Evolutionary conservation across 2,113 vertebrate genomes (phyloP).

Genomic region (Sander lucioperca): DNA sequence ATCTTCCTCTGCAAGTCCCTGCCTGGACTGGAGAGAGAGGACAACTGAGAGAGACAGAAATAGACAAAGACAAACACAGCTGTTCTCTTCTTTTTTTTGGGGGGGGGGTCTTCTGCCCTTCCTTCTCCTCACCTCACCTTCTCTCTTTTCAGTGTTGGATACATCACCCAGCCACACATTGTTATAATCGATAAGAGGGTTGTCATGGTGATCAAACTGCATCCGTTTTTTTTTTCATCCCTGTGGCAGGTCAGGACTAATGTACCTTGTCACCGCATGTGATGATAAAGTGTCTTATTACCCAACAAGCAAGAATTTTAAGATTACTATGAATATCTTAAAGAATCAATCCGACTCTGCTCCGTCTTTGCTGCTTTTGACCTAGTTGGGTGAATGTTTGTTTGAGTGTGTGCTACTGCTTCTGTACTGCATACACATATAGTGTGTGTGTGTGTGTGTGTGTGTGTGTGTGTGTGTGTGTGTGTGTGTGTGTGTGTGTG

Average conservation of each 20-base stretch:
- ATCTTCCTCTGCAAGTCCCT: conserved; percentile 48
- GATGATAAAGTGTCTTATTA: conserved; percentile 78
- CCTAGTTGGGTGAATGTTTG: conserved; percentile 52
- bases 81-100: background rate
- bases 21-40: conserved; percentile 19
- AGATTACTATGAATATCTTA: conserved; percentile 75
- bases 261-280: conserved; percentile 63
- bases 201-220: conserved; percentile 75
- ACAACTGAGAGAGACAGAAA: background rate
- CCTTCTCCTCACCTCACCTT: conserved; percentile 17
- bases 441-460: background rate
- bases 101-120: background rate
- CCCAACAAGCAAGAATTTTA: conserved; percentile 72
- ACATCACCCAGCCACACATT: conserved; percentile 44
- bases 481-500: conserved; percentile 1
- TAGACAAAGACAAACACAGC: background rate
- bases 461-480: background rate
- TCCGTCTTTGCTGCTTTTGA: conserved; percentile 48
- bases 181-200: conserved; percentile 71
- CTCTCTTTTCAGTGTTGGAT: conserved; percentile 25
- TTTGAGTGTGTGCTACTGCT: conserved; percentile 1
- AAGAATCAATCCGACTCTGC: conserved; percentile 66
- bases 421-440: background rate
- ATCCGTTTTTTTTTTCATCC: conserved; percentile 32
- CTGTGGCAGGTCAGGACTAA: conserved; percentile 71